These are phyloP conservation scores for Oryzias javanicus DNA, from an alignment of 2,113 vertebrate species.

Conservation along the genomic window DNA sequence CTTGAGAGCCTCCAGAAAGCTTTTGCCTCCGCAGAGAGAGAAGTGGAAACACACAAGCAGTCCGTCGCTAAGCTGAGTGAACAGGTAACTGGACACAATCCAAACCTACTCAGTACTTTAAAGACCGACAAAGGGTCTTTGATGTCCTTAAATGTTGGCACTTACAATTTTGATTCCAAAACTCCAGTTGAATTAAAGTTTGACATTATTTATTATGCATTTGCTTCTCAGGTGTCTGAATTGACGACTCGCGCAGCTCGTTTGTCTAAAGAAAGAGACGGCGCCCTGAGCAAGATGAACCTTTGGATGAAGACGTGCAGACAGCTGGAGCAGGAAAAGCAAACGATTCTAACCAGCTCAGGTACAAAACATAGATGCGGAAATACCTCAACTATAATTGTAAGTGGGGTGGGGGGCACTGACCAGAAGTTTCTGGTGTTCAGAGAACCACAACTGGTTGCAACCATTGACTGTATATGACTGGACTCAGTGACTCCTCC, in stretches of 20 bases:
- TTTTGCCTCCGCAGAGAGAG: constrained; percentile 34
- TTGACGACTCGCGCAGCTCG: constrained; percentile 51
- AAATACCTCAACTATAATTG: too few species aligned
- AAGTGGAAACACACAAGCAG: constrained; percentile 39
- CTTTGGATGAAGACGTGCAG: constrained; percentile 85
- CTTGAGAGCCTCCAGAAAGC: constrained; percentile 34
- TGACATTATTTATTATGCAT: background rate
- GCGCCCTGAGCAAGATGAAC: constrained; percentile 73
- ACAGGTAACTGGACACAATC: constrained; percentile 41
- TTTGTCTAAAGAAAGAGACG: constrained; percentile 79
- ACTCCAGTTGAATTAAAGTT: background rate
- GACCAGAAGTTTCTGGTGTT: too few species aligned
- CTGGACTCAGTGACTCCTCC: too few species aligned
- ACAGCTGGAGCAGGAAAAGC: constrained; percentile 85
- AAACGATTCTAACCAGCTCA: constrained; percentile 66
- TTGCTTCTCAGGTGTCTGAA: constrained; percentile 67
- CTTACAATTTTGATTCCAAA: too few species aligned
- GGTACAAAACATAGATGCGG: constrained; percentile 24
- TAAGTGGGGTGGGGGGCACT: too few species aligned
- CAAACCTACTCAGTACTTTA: background rate
- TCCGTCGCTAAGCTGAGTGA: constrained; percentile 38
- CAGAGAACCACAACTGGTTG: too few species aligned
- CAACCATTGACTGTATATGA: too few species aligned
- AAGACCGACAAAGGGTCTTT: background rate
- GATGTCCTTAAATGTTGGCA: background rate